A percentile compares a stretch with the other conserved stretches of the same genome.
Evolutionary conservation across 23 tunicate species (phyloP).

Genomic region (Diplosoma virens): DNA sequence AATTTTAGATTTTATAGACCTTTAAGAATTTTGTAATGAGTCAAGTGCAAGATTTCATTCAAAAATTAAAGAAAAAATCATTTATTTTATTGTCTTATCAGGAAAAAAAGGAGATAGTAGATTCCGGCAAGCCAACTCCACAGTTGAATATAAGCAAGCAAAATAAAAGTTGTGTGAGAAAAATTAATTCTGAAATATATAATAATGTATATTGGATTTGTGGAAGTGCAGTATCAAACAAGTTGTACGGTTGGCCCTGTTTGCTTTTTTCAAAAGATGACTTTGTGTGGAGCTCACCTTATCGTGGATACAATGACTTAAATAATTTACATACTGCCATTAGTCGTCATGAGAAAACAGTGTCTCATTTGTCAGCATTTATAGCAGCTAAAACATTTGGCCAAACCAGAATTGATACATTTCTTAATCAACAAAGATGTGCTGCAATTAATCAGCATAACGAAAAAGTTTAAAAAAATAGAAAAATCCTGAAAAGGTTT

Average conservation of each 20-base stretch:
- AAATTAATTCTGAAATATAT: neutral
- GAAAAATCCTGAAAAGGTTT: constrained; percentile 16
- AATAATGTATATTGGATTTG: constrained; percentile 1
- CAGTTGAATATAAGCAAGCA: too few relatives aligned
- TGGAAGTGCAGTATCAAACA: constrained; percentile 10
- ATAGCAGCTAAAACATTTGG: constrained; percentile 2
- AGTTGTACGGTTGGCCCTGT: constrained; percentile 20
- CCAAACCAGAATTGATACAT: neutral
- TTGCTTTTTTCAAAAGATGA: constrained; percentile 9
- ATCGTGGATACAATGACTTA: constrained; percentile 11
- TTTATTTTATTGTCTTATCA: too few relatives aligned
- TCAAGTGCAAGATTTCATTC: too few relatives aligned
- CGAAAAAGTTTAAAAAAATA: constrained; percentile 12
- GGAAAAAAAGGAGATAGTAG: too few relatives aligned
- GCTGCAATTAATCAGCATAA: constrained; percentile 12
- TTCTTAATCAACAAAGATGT: neutral
- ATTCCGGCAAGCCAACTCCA: too few relatives aligned
- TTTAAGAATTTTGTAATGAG: too few relatives aligned
- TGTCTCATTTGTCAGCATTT: constrained; percentile 8
- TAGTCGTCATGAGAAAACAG: neutral
- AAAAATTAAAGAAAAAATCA: too few relatives aligned
- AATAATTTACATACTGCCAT: constrained; percentile 16
- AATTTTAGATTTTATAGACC: too few relatives aligned
- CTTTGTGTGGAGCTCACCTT: neutral
- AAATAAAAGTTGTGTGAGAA: neutral